Percentiles rank a stretch among this genome's conserved stretches.
Conservation (phyloP, 2,888 invertebrate genomes). For the Nymphalis polychloros region DNA sequence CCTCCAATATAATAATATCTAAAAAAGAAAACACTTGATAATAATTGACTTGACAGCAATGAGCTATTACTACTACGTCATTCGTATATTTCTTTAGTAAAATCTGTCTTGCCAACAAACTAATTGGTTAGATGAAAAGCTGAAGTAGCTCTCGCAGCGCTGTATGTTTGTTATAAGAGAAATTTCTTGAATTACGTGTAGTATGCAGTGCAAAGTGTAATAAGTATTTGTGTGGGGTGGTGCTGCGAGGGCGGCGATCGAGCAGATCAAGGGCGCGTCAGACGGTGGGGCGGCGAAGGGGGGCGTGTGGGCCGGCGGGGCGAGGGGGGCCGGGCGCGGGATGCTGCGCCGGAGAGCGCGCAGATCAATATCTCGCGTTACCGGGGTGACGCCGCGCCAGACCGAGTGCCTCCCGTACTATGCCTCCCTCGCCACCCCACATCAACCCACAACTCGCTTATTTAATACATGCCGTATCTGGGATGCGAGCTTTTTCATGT, state of each 20-base stretch:
- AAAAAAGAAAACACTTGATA: no score
- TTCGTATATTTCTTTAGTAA: slow-evolving; percentile 16
- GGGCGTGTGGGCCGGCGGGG: slow-evolving; percentile 58
- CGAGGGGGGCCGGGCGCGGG: slow-evolving; percentile 49
- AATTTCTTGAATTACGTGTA: slow-evolving; percentile 76
- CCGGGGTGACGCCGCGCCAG: slow-evolving; percentile 84
- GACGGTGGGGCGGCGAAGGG: slow-evolving; percentile 50
- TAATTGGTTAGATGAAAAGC: slow-evolving; percentile 33
- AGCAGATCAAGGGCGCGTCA: slow-evolving; percentile 67
- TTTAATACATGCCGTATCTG: slow-evolving; percentile 77
- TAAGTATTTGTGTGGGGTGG: slow-evolving; percentile 72
- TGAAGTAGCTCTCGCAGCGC: slow-evolving; percentile 31
- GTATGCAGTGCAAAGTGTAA: slow-evolving; percentile 78
- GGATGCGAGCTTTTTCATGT: slow-evolving; percentile 76
- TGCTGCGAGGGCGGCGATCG: slow-evolving; percentile 49
- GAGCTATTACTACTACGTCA: not conserved
- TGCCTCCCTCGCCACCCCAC: slow-evolving; percentile 57
- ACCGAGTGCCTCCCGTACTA: slow-evolving; percentile 82
- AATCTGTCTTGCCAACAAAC: not conserved
- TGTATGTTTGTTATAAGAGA: slow-evolving; percentile 52
- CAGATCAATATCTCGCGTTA: slow-evolving; percentile 81
- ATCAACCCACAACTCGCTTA: slow-evolving; percentile 74
- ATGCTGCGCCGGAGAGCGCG: slow-evolving; percentile 64
- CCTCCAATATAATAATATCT: no score
- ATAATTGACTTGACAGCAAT: no score